Percentiles rank a stretch among this genome's conserved stretches.
These are phyloP conservation scores for Tokudaia muenninki DNA, from an alignment of 2,797 vertebrate species.

Conservation along the genomic window DNA sequence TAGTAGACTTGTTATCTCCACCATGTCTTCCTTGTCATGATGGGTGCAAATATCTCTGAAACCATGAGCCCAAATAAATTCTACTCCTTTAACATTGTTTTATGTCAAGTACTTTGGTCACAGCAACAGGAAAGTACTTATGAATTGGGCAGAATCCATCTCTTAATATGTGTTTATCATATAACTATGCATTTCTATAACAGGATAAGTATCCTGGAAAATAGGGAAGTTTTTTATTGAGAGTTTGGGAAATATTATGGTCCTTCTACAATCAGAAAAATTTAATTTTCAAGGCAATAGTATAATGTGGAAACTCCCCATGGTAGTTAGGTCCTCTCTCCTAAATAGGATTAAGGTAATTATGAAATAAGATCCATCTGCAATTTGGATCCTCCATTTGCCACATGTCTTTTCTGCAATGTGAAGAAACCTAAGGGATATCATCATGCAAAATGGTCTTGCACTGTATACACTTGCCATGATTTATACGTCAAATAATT, in stretches of 20 bases:
- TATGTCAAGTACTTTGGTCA: not conserved
- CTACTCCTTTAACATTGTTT: not conserved
- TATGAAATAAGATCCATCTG: not conserved
- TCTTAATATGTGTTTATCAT: not conserved
- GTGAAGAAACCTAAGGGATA: not conserved
- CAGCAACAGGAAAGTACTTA: not conserved
- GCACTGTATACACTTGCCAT: not conserved
- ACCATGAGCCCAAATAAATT: not conserved
- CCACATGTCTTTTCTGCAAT: not conserved
- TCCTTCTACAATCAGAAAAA: not conserved
- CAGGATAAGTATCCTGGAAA: not conserved
- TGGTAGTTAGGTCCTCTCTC: not conserved
- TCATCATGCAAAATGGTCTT: not conserved
- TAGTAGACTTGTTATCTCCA: not conserved
- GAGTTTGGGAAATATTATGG: not conserved
- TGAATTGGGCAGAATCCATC: accelerated
- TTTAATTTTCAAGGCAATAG: not conserved
- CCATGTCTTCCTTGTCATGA: not conserved
- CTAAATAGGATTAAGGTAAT: not conserved
- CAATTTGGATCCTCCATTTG: not conserved
- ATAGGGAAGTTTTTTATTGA: not conserved
- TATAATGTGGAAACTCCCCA: not conserved
- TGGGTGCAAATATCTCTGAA: not conserved
- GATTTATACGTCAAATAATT: not conserved
- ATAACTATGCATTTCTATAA: not conserved